Evolutionary conservation across 1,140 invertebrate genomes (phyloP), one percentile per base, ranked within the genome.

Genomic region (Aphis craccivora): DNA sequence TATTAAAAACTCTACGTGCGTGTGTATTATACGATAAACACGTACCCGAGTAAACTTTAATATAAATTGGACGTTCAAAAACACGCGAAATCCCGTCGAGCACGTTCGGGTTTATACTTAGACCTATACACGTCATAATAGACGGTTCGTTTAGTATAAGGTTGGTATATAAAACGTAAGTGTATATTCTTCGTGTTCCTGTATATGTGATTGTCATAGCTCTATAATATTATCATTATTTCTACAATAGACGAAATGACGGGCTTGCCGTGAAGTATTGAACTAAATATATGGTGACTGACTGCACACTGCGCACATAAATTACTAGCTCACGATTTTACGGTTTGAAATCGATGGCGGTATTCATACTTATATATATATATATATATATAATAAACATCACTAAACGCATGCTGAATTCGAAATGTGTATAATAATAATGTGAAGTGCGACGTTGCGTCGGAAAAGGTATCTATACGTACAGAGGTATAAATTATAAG

Each of bases 401-500:
- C 60, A n/a, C 30, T n/a, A 76, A 14, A 76, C 60, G 60, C 60
- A 14, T 18, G n/a, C 14, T 14, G 60, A 76, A 76, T 76, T 76
- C n/a, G 60, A 76, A 76, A 76, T 76, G 60, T 14, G 60, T 76
- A 76, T 76, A 76, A 76, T 67, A 76, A 76, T 76, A 76, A 23
- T 53, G 53, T 7, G 53, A 53, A 53, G 48, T 51, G 48, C n/a
- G 60, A n/a, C 14, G 60, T n/a, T 5, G 60, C 11, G 11, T n/a
- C 60, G 30, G 60, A n/a, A 76, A 76, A 76, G 30, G n/a, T 76
- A 76, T 67, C 30, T n/a, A n/a, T 14, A 18, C n/a, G n/a, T 18
- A 76, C 14, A n/a, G n/a, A 35, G 30, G 60, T 76, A 76, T 76
- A 67, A 67, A 67, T 67, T 67, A 67, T 67, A 67, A 67, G 14